A percentile compares a stretch with the other conserved stretches of the same genome.
Conservation (phyloP, 2,888 invertebrate genomes). For the Hemistola chrysoprasaria region DNA sequence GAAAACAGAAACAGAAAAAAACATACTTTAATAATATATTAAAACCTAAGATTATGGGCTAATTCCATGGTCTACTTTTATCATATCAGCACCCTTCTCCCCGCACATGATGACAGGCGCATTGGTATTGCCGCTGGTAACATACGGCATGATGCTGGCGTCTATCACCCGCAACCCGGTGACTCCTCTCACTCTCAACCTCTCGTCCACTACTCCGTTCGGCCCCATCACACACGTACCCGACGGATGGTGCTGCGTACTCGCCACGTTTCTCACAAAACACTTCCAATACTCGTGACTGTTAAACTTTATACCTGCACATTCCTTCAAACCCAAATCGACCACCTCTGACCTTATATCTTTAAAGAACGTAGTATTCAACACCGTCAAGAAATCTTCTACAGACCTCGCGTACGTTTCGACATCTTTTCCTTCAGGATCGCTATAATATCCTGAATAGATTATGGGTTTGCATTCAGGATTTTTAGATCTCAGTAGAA, state of each 20-base stretch:
- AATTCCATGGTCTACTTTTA: slow-evolving; percentile 54
- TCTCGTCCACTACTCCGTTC: slow-evolving; percentile 44
- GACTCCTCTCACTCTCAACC: slow-evolving; percentile 72
- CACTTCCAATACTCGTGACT: slow-evolving; percentile 48
- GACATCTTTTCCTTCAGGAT: slow-evolving; percentile 33
- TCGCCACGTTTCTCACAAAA: slow-evolving; percentile 53
- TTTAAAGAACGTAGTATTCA: slow-evolving; percentile 39
- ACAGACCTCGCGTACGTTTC: slow-evolving; percentile 32
- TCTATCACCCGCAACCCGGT: slow-evolving; percentile 82
- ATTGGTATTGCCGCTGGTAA: slow-evolving; percentile 82
- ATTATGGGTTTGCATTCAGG: slow-evolving; percentile 39
- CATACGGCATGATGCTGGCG: slow-evolving; percentile 84
- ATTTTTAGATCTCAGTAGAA: slow-evolving; percentile 36
- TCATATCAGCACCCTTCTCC: slow-evolving; percentile 83
- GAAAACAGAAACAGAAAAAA: too few relatives aligned
- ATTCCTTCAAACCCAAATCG: slow-evolving; percentile 31
- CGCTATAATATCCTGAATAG: slow-evolving; percentile 33
- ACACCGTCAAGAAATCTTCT: slow-evolving; percentile 34
- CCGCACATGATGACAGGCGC: slow-evolving; percentile 84
- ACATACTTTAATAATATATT: too few relatives aligned
- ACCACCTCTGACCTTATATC: slow-evolving; percentile 26
- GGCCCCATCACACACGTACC: slow-evolving; percentile 54
- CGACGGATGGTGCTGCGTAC: slow-evolving; percentile 80
- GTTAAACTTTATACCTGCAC: slow-evolving; percentile 27
- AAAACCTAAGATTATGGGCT: too few relatives aligned